Evolutionary conservation across 1,140 invertebrate genomes (phyloP).

Genomic region (Coenobita brevimanus): DNA sequence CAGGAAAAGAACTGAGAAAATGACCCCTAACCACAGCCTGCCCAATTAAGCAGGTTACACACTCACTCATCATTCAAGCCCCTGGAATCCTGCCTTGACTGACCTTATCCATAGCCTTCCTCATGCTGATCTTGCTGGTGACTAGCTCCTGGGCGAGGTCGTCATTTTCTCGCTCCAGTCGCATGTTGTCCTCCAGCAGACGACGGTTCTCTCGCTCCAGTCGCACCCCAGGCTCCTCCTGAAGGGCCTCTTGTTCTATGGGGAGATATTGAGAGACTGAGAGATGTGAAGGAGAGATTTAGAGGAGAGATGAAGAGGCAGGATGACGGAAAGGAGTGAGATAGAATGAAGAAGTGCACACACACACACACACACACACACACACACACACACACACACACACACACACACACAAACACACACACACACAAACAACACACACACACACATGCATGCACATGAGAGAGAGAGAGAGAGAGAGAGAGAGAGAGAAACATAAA

Average conservation of each 20-base stretch:
- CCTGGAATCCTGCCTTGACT: conserved; percentile 32
- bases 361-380: no score
- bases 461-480: no score
- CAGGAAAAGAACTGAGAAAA: neutral
- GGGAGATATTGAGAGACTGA: no score
- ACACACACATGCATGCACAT: no score
- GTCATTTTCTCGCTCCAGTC: conserved; percentile 81
- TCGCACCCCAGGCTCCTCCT: conserved; percentile 73
- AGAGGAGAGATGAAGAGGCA: no score
- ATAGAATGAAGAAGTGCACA: no score
- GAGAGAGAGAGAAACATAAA: no score
- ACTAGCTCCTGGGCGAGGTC: conserved; percentile 80
- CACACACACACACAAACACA: neutral
- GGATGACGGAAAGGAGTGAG: no score
- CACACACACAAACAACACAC: no score
- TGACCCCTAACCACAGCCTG: no score
- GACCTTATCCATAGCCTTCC: conserved; percentile 77
- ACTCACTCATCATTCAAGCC: neutral
- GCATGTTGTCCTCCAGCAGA: conserved; percentile 75
- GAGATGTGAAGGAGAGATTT: no score
- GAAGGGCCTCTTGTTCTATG: conserved; percentile 61
- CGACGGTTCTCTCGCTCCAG: conserved; percentile 78
- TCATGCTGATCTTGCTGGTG: conserved; percentile 77
- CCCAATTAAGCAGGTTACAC: no score
- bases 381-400: neutral